Evolutionary conservation across 2,113 vertebrate genomes (phyloP), one percentile per base, ranked within the genome.

Genomic region (Mormyrus iriodes): DNA sequence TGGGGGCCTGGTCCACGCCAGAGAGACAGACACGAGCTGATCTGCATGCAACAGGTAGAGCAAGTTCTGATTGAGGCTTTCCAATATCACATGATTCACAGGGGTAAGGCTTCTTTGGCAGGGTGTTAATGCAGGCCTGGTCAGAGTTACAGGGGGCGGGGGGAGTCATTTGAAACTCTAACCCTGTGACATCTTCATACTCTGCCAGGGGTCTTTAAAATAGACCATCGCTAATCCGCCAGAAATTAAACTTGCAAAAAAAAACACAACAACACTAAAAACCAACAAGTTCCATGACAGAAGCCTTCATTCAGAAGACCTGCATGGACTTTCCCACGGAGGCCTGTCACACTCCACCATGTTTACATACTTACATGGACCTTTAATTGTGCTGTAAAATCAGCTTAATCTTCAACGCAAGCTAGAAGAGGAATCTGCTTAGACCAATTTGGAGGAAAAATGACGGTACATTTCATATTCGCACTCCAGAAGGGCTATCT

Each of bases 141-240:
- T 35, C 13, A 39, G 69, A 39, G 69, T 76, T 31, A 76, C 3
- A 27, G 27, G 61, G 27, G 27, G 76, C 2, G 39, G 44, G 19
- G 73, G 49, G n/a, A 82, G 61, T 49, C 51, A 79, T 52, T 88
- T 89, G 84, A 89, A 88, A 89, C 90, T 48, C 88, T 46, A 91
- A 91, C 84, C 58, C 19, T 24, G 21, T 49, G 53, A 87, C 86
- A 61, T 88, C 88, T 88, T 44, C 51, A 5, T 5, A 86, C 85
- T 84, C 79, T 53, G 44, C n/a, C 51, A 73, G 88, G 76, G 51
- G 46, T 79, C 17, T 93, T 89, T 89, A 89, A 89, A 89, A 89
- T 85, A 85, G 88, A 89, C 39, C 79, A 53, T 61, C 42, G 15
- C 48, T 86, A 85, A 90, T 90, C 55, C 49, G 27, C 55, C 85